phyloP scores from a whole-genome alignment of 2,113 vertebrate genomes.

The Forbesichthys papilliferus region DNA sequence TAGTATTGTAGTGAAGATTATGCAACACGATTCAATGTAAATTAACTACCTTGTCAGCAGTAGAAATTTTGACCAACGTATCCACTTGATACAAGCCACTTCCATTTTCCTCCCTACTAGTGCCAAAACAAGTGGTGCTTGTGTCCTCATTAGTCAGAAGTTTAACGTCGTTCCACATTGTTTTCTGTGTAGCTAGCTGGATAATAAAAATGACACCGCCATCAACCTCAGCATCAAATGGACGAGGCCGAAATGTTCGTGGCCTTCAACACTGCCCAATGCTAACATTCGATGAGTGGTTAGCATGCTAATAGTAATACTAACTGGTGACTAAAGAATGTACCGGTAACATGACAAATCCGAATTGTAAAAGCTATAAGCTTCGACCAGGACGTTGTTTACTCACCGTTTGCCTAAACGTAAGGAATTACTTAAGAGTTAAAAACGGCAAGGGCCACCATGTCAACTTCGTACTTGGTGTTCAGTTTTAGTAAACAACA shows the following conservation, averaged over 20 bases:
- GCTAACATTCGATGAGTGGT: conserved; percentile 1
- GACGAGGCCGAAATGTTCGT: neutral
- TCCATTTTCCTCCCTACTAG: conserved; percentile 77
- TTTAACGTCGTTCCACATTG: conserved; percentile 90
- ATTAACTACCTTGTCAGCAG: conserved; percentile 81
- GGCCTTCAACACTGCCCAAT: neutral
- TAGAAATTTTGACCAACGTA: conserved; percentile 83
- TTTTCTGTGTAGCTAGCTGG: conserved; percentile 17
- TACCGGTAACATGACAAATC: neutral
- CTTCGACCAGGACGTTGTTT: neutral
- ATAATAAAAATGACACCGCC: neutral
- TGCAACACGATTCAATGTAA: neutral
- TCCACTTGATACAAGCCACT: conserved; percentile 89
- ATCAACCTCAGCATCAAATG: neutral
- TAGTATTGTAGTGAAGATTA: neutral
- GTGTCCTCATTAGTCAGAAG: conserved; percentile 88
- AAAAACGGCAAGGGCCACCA: neutral
- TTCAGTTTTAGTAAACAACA: neutral
- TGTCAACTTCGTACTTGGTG: neutral
- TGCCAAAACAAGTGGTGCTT: conserved; percentile 71
- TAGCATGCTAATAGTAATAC: too few species aligned
- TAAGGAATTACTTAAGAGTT: neutral
- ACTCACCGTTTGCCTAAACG: conserved; percentile 4
- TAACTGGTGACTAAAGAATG: neutral
- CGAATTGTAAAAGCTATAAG: neutral